Conservation (phyloP, 2,113 vertebrate genomes). For the Thunnus thynnus region DNA sequence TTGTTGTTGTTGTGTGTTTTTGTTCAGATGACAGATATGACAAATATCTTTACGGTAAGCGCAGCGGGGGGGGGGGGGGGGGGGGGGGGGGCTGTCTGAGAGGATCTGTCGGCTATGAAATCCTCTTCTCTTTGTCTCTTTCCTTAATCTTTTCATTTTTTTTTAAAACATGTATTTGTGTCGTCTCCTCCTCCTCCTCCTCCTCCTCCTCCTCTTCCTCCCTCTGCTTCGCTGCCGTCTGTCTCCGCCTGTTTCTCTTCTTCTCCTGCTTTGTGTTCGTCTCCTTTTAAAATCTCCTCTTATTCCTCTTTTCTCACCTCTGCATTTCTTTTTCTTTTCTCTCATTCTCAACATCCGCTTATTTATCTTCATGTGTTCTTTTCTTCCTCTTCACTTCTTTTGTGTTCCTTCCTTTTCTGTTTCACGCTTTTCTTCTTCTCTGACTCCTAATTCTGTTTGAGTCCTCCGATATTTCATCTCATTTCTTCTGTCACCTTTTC, state of each 20-base stretch:
- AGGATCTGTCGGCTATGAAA: background rate
- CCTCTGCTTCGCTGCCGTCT: no score
- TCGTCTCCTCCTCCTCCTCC: background rate
- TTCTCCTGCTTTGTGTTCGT: background rate
- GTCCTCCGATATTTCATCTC: background rate
- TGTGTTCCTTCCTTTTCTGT: background rate
- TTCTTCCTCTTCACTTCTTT: background rate
- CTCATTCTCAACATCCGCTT: background rate
- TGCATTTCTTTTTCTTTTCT: background rate
- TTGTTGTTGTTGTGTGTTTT: background rate
- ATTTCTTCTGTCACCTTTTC: no score
- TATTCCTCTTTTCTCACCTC: no score
- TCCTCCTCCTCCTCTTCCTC: background rate
- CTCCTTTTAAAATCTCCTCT: background rate
- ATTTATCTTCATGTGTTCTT: background rate
- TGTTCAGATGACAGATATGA: slow-evolving; percentile 25
- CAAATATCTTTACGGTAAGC: slow-evolving; percentile 18
- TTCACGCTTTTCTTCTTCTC: background rate
- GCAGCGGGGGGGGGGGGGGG: background rate
- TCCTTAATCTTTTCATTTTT: background rate
- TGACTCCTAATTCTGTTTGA: background rate
- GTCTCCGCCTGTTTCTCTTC: background rate
- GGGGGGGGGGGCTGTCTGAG: background rate
- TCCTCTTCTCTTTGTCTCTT: background rate
- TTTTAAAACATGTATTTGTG: background rate